Conservation (phyloP, 2,888 invertebrate genomes). For the Dasypolia templi region DNA sequence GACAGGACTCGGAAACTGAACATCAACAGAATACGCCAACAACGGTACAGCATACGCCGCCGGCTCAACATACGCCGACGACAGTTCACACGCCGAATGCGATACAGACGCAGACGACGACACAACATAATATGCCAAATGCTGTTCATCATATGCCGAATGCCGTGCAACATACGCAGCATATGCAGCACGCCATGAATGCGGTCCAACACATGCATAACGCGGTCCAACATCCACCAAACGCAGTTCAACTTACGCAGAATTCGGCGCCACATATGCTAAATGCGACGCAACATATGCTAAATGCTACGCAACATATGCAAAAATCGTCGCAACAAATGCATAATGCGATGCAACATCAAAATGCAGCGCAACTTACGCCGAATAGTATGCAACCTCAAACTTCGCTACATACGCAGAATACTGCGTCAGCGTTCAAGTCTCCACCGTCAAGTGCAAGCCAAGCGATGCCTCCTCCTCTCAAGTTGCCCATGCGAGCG, state of each 20-base stretch:
- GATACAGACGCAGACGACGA: conserved; percentile 27
- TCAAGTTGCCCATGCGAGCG: conserved; percentile 79
- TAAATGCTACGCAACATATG: conserved; percentile 39
- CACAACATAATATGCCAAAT: conserved; percentile 43
- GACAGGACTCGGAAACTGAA: conserved; percentile 48
- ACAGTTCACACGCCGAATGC: conserved; percentile 67
- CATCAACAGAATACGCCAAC: conserved; percentile 39
- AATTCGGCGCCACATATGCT: conserved; percentile 28
- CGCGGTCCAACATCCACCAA: conserved; percentile 29
- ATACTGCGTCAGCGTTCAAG: conserved; percentile 45
- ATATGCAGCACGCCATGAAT: conserved; percentile 42
- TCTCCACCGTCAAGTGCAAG: conserved; percentile 44
- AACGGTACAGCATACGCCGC: conserved; percentile 29
- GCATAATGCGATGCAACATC: conserved; percentile 22
- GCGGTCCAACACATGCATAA: conserved; percentile 38
- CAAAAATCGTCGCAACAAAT: conserved; percentile 28
- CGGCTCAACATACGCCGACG: conserved; percentile 31
- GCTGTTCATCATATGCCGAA: conserved; percentile 40
- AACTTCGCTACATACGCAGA: conserved; percentile 16
- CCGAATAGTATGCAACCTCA: conserved; percentile 16
- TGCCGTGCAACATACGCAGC: conserved; percentile 37
- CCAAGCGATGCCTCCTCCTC: conserved; percentile 82
- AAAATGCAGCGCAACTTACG: conserved; percentile 15
- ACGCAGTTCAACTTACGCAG: conserved; percentile 40
- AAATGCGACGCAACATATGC: conserved; percentile 20